Evolutionary conservation across 1,140 invertebrate species (phyloP).

Genomic region (Cherax destructor): DNA sequence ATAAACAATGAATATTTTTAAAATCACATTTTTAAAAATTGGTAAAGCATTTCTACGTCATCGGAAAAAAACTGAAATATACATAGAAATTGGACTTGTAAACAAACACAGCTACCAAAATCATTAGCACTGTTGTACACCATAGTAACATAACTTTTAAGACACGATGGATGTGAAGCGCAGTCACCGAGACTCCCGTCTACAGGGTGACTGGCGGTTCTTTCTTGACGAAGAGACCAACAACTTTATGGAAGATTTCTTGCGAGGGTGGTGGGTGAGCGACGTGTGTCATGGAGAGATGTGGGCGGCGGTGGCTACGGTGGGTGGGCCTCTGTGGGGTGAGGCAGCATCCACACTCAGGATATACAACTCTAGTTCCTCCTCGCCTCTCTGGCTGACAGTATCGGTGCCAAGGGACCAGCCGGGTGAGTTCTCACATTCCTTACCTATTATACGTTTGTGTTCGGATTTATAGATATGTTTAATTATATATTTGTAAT

Average conservation of each 20-base stretch:
- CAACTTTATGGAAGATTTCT: conserved; percentile 24
- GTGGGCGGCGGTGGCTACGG: conserved; percentile 39
- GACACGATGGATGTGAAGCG: too few relatives aligned
- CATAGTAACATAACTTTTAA: too few relatives aligned
- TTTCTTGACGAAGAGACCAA: conserved; percentile 21
- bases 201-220: conserved; percentile 47
- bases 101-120: too few relatives aligned
- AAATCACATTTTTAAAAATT: too few relatives aligned
- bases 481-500: too few relatives aligned
- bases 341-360: conserved; percentile 22
- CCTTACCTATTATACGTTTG: background rate
- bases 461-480: too few relatives aligned
- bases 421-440: conserved; percentile 10
- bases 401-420: conserved; percentile 20
- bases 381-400: conserved; percentile 22
- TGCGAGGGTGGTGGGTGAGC: conserved; percentile 45
- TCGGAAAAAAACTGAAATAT: too few relatives aligned
- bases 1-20: too few relatives aligned
- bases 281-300: conserved; percentile 51
- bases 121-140: too few relatives aligned
- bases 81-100: too few relatives aligned
- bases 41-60: too few relatives aligned
- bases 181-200: background rate
- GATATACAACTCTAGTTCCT: background rate
- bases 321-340: conserved; percentile 45